Base-by-base conservation (phyloP, 2,113 vertebrate genomes). In the Hoplias malabaricus region DNA sequence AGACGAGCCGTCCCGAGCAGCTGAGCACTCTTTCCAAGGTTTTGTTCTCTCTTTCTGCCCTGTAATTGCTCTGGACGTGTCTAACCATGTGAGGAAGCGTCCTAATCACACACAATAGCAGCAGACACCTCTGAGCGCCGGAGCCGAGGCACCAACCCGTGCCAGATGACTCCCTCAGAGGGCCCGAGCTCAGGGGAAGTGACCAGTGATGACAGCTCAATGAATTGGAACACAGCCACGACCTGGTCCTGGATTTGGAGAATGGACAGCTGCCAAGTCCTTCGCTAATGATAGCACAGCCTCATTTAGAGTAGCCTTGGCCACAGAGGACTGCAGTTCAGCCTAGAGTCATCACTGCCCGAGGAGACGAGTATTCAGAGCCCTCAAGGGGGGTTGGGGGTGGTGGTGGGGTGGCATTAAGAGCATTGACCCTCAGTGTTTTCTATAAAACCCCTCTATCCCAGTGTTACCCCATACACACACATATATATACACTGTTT, bases 91-190 rank as follows among this genome's bases (percentile, higher is more conserved):
- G 59, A n/a, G 59, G 59, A 63, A 63, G 34, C 16, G 33, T 14
- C 33, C 33, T 63, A 63, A 63, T 63, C 59, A 63, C 59, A 36
- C 33, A 63, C 59, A 63, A 63, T 63, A 63, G 59, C 59, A 63
- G 59, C 34, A 63, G 31, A 36, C 59, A 21, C 59, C 33, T 8
- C 33, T 5, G 33, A 63, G 59, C 59, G 34, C 59, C 59, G n/a
- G 59, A 63, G 59, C 31, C 2, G 31, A 63, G 33, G 2, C n/a
- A 8, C n/a, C 31, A 36, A 36, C 59, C 33, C 36, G 59, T 63
- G 59, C 59, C 59, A 63, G 59, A 63, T 63, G 59, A 33, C 59
- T 36, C 31, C 59, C 59, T 63, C 31, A 27, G 33, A 63, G 59
- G 59, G n/a, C 16, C 31, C 34, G 59, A 36, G 59, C 59, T 63